Conservation (phyloP, 1,140 invertebrate species). For the Drosophila melanogaster region DNA sequence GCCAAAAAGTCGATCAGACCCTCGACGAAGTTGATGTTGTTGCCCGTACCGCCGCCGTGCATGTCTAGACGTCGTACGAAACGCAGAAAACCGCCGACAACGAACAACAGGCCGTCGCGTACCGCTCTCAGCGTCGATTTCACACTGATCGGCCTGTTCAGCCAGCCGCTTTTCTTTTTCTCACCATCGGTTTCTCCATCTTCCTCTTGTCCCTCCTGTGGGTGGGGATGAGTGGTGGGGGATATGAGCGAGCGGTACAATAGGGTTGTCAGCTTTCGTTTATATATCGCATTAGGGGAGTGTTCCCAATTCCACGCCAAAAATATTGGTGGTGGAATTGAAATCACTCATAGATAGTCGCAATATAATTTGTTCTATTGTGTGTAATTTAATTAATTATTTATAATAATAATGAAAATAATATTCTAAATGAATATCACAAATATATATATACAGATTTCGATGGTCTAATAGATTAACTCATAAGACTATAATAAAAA, state of each 20-base stretch:
- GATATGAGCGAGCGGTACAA: neutral
- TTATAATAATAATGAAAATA: neutral
- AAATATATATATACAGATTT: no score
- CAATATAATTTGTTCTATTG: neutral
- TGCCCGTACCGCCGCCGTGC: conserved; percentile 69
- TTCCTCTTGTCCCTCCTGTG: conserved; percentile 4
- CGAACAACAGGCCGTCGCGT: conserved; percentile 44
- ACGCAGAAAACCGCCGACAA: conserved; percentile 54
- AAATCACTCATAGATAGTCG: neutral
- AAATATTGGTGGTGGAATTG: neutral
- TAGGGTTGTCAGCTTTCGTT: conserved; percentile 3
- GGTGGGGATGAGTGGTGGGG: neutral
- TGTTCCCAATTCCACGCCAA: conserved; percentile 2
- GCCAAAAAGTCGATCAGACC: conserved; percentile 71
- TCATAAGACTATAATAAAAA: neutral
- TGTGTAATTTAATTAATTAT: neutral
- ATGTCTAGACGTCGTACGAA: conserved; percentile 65
- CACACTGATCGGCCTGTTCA: conserved; percentile 13
- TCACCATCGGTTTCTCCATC: conserved; percentile 2
- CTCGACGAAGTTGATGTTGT: conserved; percentile 64
- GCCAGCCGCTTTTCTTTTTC: neutral
- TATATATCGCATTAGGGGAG: neutral
- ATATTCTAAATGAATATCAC: no score
- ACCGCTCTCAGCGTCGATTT: conserved; percentile 20
- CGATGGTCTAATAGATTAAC: neutral